Evolutionary conservation across 30 jellyfish, hydroid and myxozoan species (phyloP).

Genomic region (Calvadosia cruxmelitensis): DNA sequence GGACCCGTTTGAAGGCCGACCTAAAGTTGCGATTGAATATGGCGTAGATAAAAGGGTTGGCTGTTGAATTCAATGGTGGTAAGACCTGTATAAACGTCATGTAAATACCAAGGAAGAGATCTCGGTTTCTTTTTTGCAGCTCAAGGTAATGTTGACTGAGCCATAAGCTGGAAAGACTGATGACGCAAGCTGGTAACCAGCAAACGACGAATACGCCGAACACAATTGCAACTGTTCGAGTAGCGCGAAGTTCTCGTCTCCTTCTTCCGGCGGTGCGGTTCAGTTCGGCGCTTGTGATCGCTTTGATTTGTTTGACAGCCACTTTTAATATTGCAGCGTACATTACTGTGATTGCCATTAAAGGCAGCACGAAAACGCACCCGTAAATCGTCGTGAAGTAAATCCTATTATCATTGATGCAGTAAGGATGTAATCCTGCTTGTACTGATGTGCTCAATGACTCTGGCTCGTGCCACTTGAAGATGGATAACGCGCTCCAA

Average conservation of each 20-base stretch:
- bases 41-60: constrained; percentile 64
- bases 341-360: constrained; percentile 35
- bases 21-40: constrained; percentile 42
- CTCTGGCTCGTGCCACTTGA: constrained; percentile 34
- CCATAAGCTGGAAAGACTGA: constrained; percentile 25
- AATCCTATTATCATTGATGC: constrained; percentile 15
- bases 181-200: constrained; percentile 63
- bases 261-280: constrained; percentile 34
- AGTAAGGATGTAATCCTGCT: neutral
- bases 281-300: neutral
- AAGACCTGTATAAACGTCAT: constrained; percentile 25
- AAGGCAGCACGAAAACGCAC: constrained; percentile 33
- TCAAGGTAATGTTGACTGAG: constrained; percentile 22
- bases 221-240: constrained; percentile 45
- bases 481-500: constrained; percentile 54
- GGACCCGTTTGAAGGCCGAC: constrained; percentile 24
- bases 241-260: constrained; percentile 25
- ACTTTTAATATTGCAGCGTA: constrained; percentile 28
- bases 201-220: constrained; percentile 64
- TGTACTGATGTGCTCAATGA: neutral
- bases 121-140: constrained; percentile 9
- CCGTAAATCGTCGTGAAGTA: constrained; percentile 20
- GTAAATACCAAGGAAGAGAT: constrained; percentile 13
- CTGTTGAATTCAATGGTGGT: constrained; percentile 52
- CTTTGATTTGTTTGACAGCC: constrained; percentile 43